These are phyloP conservation scores for Acipenser transmontanus DNA, from an alignment of 2,797 vertebrate species.

Conservation along the genomic window DNA sequence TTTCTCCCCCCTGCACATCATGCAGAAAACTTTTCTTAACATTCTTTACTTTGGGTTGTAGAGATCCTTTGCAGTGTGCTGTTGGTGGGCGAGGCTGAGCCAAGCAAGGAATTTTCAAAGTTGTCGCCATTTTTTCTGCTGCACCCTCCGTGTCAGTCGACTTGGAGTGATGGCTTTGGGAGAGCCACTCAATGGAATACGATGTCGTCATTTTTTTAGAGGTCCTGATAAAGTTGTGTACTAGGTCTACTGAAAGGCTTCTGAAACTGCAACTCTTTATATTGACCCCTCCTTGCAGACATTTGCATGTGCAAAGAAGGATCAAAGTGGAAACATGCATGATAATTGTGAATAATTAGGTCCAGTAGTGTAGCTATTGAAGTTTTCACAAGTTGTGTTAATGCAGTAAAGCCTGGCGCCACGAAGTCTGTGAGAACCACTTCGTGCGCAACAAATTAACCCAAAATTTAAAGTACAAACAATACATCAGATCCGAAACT, in stretches of 20 bases:
- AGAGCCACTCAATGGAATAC: constrained; percentile 5
- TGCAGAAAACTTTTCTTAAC: too few species aligned
- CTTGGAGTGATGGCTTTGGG: not conserved
- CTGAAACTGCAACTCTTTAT: not conserved
- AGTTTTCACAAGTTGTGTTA: constrained; percentile 43
- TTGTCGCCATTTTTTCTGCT: not conserved
- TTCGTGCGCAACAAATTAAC: constrained; percentile 12
- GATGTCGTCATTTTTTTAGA: not conserved
- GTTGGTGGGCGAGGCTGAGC: not conserved
- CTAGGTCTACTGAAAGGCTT: not conserved
- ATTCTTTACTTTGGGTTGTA: not conserved
- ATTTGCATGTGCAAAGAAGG: constrained; percentile 51
- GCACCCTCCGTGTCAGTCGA: not conserved
- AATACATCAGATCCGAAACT: too few species aligned
- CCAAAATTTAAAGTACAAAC: not conserved
- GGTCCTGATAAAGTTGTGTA: not conserved
- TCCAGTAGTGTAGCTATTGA: constrained; percentile 42
- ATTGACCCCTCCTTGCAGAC: constrained; percentile 15
- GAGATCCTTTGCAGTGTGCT: not conserved
- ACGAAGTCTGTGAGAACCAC: constrained; percentile 46
- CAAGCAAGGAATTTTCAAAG: not conserved
- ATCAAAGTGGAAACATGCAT: constrained; percentile 48
- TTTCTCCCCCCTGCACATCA: too few species aligned
- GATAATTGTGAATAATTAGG: constrained; percentile 53
- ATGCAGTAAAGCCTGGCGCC: constrained; percentile 45